These are phyloP conservation scores for Caenorhabditis virilis DNA, from an alignment of 2,888 invertebrate species.

Conservation along the genomic window DNA sequence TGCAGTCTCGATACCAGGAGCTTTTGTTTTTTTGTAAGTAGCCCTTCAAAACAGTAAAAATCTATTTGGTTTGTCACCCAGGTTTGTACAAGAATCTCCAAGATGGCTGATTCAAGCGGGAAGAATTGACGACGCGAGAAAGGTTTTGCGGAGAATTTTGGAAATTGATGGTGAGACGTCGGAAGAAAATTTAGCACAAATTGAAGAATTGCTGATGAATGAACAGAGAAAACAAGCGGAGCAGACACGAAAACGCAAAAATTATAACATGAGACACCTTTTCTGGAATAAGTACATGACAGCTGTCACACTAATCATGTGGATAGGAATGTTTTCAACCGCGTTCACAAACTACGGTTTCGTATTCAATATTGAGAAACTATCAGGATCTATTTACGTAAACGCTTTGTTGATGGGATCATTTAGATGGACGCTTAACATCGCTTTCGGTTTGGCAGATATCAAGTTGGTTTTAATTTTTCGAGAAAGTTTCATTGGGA, in stretches of 20 bases:
- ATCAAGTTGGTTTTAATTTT: no score
- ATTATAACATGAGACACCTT: constrained; percentile 49
- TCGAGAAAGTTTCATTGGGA: no score
- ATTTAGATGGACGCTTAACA: constrained; percentile 59
- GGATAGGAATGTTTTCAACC: constrained; percentile 53
- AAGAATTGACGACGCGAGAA: constrained; percentile 55
- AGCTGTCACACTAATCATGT: constrained; percentile 47
- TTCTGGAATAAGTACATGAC: constrained; percentile 57
- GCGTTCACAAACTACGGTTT: constrained; percentile 61
- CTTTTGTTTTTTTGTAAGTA: constrained; percentile 50
- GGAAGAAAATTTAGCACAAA: constrained; percentile 35
- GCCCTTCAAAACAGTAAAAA: not conserved
- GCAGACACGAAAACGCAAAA: constrained; percentile 32
- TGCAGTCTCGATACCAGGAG: constrained; percentile 53
- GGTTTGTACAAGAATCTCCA: constrained; percentile 60
- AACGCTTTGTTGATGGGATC: constrained; percentile 58
- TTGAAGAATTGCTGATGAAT: constrained; percentile 49
- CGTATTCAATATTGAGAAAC: constrained; percentile 61
- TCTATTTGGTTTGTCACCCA: no score
- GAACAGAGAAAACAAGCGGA: constrained; percentile 48
- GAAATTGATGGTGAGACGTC: constrained; percentile 41
- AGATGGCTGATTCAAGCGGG: constrained; percentile 62
- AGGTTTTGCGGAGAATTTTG: constrained; percentile 51
- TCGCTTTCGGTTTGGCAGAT: constrained; percentile 49
- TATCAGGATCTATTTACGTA: constrained; percentile 57